Conservation (phyloP, 2,797 vertebrate genomes). For the Bryconaethiops microstoma region DNA sequence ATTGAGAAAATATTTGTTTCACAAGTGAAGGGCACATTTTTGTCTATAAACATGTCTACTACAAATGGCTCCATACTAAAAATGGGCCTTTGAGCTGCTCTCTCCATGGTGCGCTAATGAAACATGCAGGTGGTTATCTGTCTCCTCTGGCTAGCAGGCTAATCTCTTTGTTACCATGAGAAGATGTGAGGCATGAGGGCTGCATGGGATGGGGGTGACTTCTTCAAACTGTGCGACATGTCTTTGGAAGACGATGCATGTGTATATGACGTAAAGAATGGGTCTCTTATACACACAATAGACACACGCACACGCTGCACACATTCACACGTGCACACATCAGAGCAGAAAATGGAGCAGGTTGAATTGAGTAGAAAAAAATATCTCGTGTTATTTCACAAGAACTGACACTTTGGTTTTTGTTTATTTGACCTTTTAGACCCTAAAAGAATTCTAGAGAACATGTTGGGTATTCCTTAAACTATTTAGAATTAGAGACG, state of each 20-base stretch:
- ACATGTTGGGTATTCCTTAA: no score
- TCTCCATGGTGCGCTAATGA: constrained; percentile 60
- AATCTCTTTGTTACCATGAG: constrained; percentile 58
- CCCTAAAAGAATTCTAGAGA: no score
- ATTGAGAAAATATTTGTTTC: constrained; percentile 68
- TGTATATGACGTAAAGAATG: constrained; percentile 38
- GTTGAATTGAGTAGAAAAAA: no score
- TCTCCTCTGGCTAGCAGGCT: constrained; percentile 65
- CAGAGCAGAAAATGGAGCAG: no score
- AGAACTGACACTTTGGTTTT: no score
- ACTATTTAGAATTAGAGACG: no score
- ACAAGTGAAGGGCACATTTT: constrained; percentile 61
- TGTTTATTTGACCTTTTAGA: no score
- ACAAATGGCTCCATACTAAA: constrained; percentile 19
- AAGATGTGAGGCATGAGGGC: constrained; percentile 71
- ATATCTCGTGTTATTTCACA: no score
- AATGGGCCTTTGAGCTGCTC: constrained; percentile 61
- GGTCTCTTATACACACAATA: constrained; percentile 26
- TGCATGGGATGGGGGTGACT: constrained; percentile 73
- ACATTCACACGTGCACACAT: neutral
- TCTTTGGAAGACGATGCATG: constrained; percentile 44
- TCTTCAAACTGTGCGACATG: constrained; percentile 59
- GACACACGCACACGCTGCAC: neutral
- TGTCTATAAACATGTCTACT: constrained; percentile 62
- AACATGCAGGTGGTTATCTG: constrained; percentile 67